These are phyloP conservation scores for Morphnarchus princeps DNA, from an alignment of 2,113 vertebrate species.

Conservation along the genomic window DNA sequence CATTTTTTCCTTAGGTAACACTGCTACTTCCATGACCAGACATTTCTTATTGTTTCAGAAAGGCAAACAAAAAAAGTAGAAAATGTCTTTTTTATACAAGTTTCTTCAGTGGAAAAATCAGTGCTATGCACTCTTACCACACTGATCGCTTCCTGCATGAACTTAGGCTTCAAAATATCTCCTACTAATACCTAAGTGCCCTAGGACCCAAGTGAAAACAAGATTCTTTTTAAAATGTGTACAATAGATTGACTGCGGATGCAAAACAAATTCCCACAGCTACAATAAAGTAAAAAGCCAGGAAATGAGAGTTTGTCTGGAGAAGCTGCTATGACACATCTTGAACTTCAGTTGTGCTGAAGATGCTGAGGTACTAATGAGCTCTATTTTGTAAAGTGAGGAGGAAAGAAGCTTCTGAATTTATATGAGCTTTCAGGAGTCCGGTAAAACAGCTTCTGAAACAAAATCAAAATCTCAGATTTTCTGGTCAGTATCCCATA, in stretches of 20 bases:
- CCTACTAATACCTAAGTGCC: neutral
- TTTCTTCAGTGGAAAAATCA: neutral
- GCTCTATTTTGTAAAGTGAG: neutral
- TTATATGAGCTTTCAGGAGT: neutral
- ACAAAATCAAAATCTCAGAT: neutral
- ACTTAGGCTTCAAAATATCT: neutral
- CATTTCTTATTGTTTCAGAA: neutral
- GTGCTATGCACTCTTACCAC: neutral
- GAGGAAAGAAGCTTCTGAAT: neutral
- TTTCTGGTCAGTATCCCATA: neutral
- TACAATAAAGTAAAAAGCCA: conserved; percentile 56
- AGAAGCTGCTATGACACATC: conserved; percentile 44
- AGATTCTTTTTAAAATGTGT: conserved; percentile 49
- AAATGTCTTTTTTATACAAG: neutral
- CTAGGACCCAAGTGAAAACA: conserved; percentile 37
- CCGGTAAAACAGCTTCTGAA: neutral
- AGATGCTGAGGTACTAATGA: neutral
- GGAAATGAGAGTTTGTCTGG: conserved; percentile 53
- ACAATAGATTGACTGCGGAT: conserved; percentile 56
- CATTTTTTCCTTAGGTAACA: neutral
- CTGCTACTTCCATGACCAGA: neutral
- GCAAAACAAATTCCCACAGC: conserved; percentile 68
- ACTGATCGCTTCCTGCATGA: neutral
- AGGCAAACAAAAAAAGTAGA: neutral
- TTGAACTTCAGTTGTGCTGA: neutral